Evolutionary conservation across 1,140 invertebrate species (phyloP), one percentile per base, ranked within the genome.

Genomic region (Drosophila takahashii): DNA sequence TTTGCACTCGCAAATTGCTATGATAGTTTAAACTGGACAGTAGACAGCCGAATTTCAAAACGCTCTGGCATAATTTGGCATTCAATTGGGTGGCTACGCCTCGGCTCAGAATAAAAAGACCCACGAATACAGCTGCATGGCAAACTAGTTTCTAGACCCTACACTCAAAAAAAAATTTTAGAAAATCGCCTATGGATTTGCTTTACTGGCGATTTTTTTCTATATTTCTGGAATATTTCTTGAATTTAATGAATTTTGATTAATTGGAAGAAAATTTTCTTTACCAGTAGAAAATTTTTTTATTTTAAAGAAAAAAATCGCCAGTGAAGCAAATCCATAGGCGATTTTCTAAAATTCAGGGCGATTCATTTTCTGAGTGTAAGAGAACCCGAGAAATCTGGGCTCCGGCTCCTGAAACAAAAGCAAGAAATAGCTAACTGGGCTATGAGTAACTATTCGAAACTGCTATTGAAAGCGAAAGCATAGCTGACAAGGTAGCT

Each of bases 401-500:
- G 54, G 42, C 69, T 84, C 34, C 51, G 48, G 53, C 74, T 76
- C 47, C 64, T 64, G 76, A 39, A 74, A 26, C 36, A 52, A 59
- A 71, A 58, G 18, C 18, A 70, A 56, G n/a, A 42, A 48, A 54
- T 39, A 29, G 27, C 42, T 18, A 66, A 29, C 72, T 42, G 72
- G 72, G 44, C 60, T 54, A 74, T 70, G 62, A 69, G 69, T 73
- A 67, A 53, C 53, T 44, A 22, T 16, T 26, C 39, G 52, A 44
- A 59, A 52, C 57, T 36, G 71, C 76, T 71, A 89, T 75, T 85
- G 84, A 91, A 91, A 91, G 89, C 89, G 89, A 91, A 91, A 91
- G 89, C 89, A 81, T 79, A 76, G 73, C 84, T 81, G 89, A 85
- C 89, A 91, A 91, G 89, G 89, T 91, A 77, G 89, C 84, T 89